Conservation (phyloP, 2,113 vertebrate genomes). For the Tachycineta bicolor region DNA sequence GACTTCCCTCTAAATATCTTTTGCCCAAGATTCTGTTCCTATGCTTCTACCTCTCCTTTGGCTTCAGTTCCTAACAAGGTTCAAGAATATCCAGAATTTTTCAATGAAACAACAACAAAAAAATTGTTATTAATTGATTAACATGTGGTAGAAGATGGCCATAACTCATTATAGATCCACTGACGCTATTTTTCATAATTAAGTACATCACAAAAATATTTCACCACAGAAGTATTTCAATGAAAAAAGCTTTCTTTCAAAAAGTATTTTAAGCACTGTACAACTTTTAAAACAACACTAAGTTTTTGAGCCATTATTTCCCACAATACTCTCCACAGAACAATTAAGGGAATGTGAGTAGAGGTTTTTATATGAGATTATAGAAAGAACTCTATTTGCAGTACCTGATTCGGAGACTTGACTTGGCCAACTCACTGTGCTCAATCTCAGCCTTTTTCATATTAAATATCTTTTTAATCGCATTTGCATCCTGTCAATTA, state of each 20-base stretch:
- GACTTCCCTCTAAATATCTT: background rate
- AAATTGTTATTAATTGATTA: background rate
- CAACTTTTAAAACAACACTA: background rate
- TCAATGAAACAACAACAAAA: background rate
- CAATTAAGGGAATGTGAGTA: background rate
- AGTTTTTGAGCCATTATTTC: background rate
- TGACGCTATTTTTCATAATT: background rate
- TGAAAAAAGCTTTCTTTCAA: background rate
- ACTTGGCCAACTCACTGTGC: slow-evolving; percentile 91
- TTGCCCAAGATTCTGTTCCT: background rate
- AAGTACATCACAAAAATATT: background rate
- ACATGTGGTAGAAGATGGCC: background rate
- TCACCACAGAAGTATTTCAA: background rate
- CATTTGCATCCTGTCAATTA: slow-evolving; percentile 92
- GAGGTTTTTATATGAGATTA: background rate
- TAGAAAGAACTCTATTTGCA: background rate
- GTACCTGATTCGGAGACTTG: slow-evolving; percentile 94
- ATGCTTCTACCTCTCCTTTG: background rate
- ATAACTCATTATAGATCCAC: background rate
- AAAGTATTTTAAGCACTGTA: background rate
- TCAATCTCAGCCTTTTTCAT: slow-evolving; percentile 96
- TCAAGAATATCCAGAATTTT: background rate
- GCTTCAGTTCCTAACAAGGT: background rate
- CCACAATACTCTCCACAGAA: background rate
- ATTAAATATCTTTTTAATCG: slow-evolving; percentile 96